These are phyloP conservation scores for Premnoplex brunnescens DNA, from an alignment of 2,797 vertebrate genomes.

Conservation along the genomic window DNA sequence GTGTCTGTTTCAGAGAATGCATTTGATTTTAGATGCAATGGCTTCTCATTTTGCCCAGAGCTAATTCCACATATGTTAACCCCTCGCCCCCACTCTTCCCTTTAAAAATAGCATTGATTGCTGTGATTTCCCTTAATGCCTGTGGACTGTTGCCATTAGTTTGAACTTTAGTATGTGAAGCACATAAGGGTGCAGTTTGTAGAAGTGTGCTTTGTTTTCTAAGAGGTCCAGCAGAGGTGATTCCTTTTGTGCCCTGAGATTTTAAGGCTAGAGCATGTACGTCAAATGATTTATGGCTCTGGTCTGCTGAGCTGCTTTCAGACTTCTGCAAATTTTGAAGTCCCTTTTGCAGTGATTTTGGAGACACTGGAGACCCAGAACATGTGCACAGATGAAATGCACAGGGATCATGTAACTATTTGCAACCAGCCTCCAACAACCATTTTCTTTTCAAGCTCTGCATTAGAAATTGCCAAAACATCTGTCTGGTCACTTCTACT, in stretches of 20 bases:
- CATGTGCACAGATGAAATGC: constrained; percentile 19
- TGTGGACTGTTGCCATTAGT: constrained; percentile 43
- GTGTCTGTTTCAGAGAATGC: constrained; percentile 67
- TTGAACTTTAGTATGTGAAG: constrained; percentile 31
- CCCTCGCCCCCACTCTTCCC: constrained; percentile 57
- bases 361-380: constrained; percentile 23
- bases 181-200: neutral
- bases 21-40: constrained; percentile 68
- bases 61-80: constrained; percentile 73
- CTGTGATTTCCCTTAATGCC: constrained; percentile 60
- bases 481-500: constrained; percentile 23
- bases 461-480: constrained; percentile 8
- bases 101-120: constrained; percentile 71
- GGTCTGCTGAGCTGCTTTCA: neutral
- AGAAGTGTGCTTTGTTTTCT: neutral
- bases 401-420: constrained; percentile 46
- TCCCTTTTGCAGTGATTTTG: constrained; percentile 12
- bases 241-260: neutral
- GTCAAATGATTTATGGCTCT: neutral
- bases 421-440: constrained; percentile 24
- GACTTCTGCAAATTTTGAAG: constrained; percentile 6
- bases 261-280: neutral
- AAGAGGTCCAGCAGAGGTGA: neutral
- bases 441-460: constrained; percentile 20
- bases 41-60: constrained; percentile 68